These are phyloP conservation scores for Encarsia formosa DNA, from an alignment of 2,888 invertebrate genomes.

Conservation along the genomic window DNA sequence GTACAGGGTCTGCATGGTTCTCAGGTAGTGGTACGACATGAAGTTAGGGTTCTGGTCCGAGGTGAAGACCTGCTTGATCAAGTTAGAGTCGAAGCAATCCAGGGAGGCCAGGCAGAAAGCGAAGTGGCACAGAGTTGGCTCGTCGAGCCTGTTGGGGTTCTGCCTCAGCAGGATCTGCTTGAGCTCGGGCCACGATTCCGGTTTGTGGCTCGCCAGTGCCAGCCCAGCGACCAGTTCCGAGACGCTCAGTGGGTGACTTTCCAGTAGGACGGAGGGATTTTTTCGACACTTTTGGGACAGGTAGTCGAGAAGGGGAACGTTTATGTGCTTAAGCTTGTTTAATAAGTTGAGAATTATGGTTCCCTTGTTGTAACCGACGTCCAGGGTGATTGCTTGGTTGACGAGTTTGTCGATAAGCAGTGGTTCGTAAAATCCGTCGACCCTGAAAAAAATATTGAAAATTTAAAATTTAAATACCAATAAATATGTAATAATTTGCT, in stretches of 20 bases:
- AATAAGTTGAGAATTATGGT: conserved; percentile 3
- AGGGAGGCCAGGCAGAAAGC: conserved; percentile 59
- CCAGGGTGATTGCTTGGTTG: neutral
- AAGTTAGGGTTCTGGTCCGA: neutral
- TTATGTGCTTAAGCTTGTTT: conserved; percentile 44
- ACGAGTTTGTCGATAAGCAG: conserved; percentile 5
- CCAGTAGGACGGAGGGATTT: conserved; percentile 35
- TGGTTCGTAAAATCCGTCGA: conserved; percentile 10
- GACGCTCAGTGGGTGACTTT: neutral
- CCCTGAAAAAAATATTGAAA: conserved; percentile 14
- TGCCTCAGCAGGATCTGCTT: conserved; percentile 1
- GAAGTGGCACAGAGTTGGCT: conserved; percentile 47
- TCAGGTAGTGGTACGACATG: conserved; percentile 30
- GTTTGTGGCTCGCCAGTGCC: conserved; percentile 18
- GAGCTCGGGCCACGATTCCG: conserved; percentile 6
- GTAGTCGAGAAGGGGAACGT: conserved; percentile 59
- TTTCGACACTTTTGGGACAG: conserved; percentile 53
- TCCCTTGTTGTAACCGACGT: neutral
- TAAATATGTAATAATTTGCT: too few species aligned
- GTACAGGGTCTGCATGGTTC: conserved; percentile 49
- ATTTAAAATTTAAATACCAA: too few species aligned
- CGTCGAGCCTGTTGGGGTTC: conserved; percentile 35
- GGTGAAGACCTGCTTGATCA: conserved; percentile 49
- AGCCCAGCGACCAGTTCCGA: conserved; percentile 1
- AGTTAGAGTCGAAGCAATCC: conserved; percentile 56